Conservation (phyloP, 2,797 vertebrate genomes). For the Apogon hyalosoma region DNA sequence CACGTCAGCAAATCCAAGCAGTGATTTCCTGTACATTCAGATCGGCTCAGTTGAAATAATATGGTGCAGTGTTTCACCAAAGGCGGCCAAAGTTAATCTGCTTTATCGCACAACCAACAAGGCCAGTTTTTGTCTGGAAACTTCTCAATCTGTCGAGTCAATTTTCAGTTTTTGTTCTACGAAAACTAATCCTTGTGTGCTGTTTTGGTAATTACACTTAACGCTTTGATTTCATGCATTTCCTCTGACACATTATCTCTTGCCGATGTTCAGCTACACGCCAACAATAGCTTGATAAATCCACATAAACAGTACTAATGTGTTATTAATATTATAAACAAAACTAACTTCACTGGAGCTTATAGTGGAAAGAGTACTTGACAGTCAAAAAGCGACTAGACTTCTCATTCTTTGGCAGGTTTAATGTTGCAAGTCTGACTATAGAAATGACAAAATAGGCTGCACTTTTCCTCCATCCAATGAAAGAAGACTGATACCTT, state of each 20-base stretch:
- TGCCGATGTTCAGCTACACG: conserved; percentile 1
- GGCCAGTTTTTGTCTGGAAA: conserved; percentile 49
- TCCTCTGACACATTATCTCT: conserved; percentile 24
- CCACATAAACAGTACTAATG: neutral
- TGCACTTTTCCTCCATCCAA: conserved; percentile 39
- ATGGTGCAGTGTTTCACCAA: conserved; percentile 31
- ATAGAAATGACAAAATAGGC: conserved; percentile 61
- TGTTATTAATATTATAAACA: too few species aligned
- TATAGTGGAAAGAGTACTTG: neutral
- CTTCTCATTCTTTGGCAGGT: conserved; percentile 10
- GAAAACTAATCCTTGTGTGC: conserved; percentile 42
- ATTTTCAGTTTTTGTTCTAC: conserved; percentile 47
- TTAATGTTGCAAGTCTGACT: conserved; percentile 44
- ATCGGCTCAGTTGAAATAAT: conserved; percentile 34
- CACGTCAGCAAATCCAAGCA: conserved; percentile 13
- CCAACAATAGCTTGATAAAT: neutral
- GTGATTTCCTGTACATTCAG: conserved; percentile 14
- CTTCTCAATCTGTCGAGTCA: conserved; percentile 43
- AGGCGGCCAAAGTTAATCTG: conserved; percentile 45
- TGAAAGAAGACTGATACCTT: conserved; percentile 64
- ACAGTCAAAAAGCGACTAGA: conserved; percentile 25
- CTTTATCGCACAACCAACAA: conserved; percentile 48
- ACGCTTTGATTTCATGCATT: conserved; percentile 48
- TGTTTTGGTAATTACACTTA: conserved; percentile 48
- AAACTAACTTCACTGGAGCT: conserved; percentile 5